Evolutionary conservation across 2,888 invertebrate genomes (phyloP), one percentile per base, ranked within the genome.

Genomic region (Ceraclea dissimilis): DNA sequence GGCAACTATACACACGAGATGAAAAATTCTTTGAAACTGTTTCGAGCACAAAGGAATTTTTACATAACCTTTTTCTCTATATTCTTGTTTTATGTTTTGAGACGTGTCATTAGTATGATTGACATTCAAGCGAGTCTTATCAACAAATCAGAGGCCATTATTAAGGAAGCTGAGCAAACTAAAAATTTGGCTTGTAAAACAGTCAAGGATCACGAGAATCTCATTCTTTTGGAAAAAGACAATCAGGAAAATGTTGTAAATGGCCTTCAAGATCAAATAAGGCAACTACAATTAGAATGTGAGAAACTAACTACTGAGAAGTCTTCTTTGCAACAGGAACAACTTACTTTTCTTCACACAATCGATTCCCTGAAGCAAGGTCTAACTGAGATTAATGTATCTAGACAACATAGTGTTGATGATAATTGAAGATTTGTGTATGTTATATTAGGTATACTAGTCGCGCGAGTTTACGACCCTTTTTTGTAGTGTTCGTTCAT

Each of bases 61-160:
- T 89, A 89, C 70, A 88, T 90, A 56, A 84, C 87, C 62, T 86
- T 88, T 16, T 88, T 89, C 70, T 79, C 87, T 10, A 79, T 90
- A 60, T 86, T 88, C 65, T 71, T 89, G 34, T 81, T 83, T 64
- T 79, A 88, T 64, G 83, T 88, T 1, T 80, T 87, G 56, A 78
- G 82, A 21, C 78, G 85, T 51, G 73, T 89, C 47, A 76, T 84
- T 16, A 75, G 70, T 1, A 76, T 89, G 70, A 76, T 89, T 55
- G 79, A 83, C 2, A 76, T 78, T 49, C 84, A 85, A 68, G 83
- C 86, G 21, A 75, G 76, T 60, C 67, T 86, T 13, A 70, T 76
- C 57, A 76, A 83, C 1, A 80, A 85, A 64, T 79, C 80, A 48
- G 83, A 83, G 63, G 84, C 82, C 18, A 82, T 85, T 8, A 74